phyloP scores from a whole-genome alignment of 2,113 vertebrate genomes.

The Lepus timidus region DNA sequence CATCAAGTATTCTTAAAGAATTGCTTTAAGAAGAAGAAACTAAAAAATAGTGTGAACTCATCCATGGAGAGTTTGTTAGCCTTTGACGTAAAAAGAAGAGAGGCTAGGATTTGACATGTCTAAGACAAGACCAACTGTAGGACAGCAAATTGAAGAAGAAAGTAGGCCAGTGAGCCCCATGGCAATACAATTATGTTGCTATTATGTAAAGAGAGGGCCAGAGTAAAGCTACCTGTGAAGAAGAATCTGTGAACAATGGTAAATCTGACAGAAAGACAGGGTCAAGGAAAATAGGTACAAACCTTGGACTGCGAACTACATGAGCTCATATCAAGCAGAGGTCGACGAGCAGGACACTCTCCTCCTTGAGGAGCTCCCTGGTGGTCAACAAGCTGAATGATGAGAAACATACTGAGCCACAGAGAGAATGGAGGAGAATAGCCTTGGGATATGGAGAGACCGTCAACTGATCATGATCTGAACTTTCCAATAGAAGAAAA shows the following conservation, averaged over 20 bases:
- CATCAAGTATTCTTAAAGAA: neutral
- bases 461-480: neutral
- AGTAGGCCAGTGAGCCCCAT: constrained; percentile 20
- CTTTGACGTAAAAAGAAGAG: neutral
- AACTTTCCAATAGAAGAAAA: neutral
- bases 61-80: neutral
- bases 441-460: rapidly evolving
- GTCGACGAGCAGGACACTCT: neutral
- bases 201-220: constrained; percentile 47
- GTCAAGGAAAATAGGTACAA: neutral
- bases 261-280: constrained; percentile 11
- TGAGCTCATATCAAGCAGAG: neutral
- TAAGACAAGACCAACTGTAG: neutral
- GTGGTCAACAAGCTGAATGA: neutral
- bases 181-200: neutral
- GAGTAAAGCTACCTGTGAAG: neutral
- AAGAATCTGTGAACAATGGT: neutral
- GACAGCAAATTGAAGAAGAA: constrained; percentile 8
- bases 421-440: rapidly evolving
- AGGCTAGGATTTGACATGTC: neutral
- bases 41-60: constrained; percentile 1
- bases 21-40: neutral
- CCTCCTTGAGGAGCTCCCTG: neutral
- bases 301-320: neutral
- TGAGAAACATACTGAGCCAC: neutral